Conservation (phyloP, 2,888 invertebrate genomes). For the Balanococcus diminutus region DNA sequence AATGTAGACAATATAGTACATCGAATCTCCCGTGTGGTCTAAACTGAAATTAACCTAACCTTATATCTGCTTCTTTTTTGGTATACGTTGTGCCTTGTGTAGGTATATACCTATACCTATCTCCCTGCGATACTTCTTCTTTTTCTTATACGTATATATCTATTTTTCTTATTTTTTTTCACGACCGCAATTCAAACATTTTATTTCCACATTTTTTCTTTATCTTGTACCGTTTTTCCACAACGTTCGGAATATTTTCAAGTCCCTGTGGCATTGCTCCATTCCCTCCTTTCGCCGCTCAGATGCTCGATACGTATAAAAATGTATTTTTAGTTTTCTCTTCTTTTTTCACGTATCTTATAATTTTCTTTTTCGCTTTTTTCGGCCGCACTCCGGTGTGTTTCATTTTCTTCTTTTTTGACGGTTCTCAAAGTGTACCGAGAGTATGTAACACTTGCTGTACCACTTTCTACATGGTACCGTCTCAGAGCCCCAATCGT, state of each 20-base stretch:
- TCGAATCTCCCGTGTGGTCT: conserved; percentile 1
- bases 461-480: too few relatives aligned
- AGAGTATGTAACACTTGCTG: too few relatives aligned
- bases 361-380: background rate
- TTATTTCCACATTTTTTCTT: conserved; percentile 8
- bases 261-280: background rate
- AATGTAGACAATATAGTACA: conserved; percentile 8
- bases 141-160: background rate
- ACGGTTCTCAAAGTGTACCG: too few relatives aligned
- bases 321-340: background rate
- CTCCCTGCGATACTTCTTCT: background rate
- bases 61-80: background rate
- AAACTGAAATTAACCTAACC: conserved; percentile 21
- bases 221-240: background rate
- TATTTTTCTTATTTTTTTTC: background rate
- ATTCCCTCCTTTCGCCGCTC: background rate
- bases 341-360: background rate
- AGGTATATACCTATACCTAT: background rate
- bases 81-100: background rate
- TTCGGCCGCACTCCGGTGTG: too few relatives aligned
- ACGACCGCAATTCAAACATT: conserved; percentile 14
- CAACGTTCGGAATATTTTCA: background rate
- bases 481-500: too few relatives aligned
- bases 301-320: background rate
- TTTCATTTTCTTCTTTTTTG: too few relatives aligned